These are phyloP conservation scores for Zophobas atratus DNA, from an alignment of 1,140 invertebrate species.

Conservation along the genomic window DNA sequence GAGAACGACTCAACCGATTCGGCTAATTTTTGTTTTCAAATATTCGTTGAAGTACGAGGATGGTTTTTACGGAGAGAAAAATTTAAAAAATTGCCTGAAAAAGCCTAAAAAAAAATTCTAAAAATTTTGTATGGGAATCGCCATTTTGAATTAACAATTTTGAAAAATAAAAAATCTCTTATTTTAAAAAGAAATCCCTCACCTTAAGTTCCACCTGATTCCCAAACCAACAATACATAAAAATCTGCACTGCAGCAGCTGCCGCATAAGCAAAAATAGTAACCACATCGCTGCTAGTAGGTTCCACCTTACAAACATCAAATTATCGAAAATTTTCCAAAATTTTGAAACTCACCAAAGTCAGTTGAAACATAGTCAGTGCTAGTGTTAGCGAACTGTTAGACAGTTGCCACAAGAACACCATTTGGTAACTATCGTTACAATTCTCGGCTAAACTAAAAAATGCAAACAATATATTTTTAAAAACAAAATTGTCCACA, in stretches of 20 bases:
- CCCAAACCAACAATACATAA: slow-evolving; percentile 16
- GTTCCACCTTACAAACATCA: not conserved
- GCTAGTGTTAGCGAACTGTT: not conserved
- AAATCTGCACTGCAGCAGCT: not conserved
- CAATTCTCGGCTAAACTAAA: not conserved
- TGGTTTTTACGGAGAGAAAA: no score
- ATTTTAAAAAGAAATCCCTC: not conserved
- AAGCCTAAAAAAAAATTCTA: no score
- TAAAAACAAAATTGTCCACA: not conserved
- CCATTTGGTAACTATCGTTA: not conserved
- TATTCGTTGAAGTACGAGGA: no score
- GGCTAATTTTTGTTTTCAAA: no score
- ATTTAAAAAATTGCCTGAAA: no score
- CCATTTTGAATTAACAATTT: no score
- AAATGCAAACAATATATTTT: not conserved
- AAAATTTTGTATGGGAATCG: no score
- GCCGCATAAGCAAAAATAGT: slow-evolving; percentile 2
- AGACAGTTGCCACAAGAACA: not conserved
- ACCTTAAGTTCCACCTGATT: not conserved
- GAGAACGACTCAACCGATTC: no score
- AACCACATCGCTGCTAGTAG: not conserved
- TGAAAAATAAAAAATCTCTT: no score
- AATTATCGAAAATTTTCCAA: not conserved
- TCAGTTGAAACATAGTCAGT: slow-evolving; percentile 10
- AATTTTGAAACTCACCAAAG: not conserved